These are phyloP conservation scores for Ophraella communa DNA, from an alignment of 2,888 invertebrate genomes.

Conservation along the genomic window DNA sequence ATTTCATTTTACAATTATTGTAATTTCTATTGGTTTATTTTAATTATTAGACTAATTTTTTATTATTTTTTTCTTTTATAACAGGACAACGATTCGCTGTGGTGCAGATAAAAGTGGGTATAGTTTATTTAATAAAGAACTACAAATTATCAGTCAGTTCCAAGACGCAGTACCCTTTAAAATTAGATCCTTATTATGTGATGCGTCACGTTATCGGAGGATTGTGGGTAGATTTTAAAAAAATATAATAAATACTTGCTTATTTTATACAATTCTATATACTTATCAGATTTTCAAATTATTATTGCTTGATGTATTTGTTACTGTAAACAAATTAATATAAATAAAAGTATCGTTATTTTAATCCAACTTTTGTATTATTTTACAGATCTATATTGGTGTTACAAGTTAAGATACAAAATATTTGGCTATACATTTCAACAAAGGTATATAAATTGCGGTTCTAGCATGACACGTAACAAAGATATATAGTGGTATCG, in stretches of 20 bases:
- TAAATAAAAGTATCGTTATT: too few species aligned
- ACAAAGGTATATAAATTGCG: neutral
- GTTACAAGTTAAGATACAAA: too few species aligned
- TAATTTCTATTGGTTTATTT: too few species aligned
- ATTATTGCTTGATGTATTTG: too few species aligned
- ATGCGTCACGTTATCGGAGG: conserved; percentile 42
- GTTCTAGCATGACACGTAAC: conserved; percentile 12
- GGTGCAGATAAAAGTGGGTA: conserved; percentile 55
- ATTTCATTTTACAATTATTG: too few species aligned
- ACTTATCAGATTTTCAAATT: too few species aligned
- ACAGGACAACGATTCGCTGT: conserved; percentile 47
- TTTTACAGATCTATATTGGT: too few species aligned
- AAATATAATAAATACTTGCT: conserved; percentile 16
- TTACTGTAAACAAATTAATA: too few species aligned
- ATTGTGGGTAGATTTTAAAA: conserved; percentile 44
- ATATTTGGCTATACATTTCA: neutral
- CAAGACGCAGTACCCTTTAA: conserved; percentile 44
- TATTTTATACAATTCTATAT: too few species aligned
- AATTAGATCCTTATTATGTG: conserved; percentile 41
- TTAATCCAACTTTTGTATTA: too few species aligned
- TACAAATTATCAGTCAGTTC: conserved; percentile 50
- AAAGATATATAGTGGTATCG: conserved; percentile 12
- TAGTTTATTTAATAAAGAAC: conserved; percentile 51
- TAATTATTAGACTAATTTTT: neutral
- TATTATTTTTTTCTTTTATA: neutral